Evolutionary conservation across 2,113 vertebrate species (phyloP).

Genomic region (Murina feae): DNA sequence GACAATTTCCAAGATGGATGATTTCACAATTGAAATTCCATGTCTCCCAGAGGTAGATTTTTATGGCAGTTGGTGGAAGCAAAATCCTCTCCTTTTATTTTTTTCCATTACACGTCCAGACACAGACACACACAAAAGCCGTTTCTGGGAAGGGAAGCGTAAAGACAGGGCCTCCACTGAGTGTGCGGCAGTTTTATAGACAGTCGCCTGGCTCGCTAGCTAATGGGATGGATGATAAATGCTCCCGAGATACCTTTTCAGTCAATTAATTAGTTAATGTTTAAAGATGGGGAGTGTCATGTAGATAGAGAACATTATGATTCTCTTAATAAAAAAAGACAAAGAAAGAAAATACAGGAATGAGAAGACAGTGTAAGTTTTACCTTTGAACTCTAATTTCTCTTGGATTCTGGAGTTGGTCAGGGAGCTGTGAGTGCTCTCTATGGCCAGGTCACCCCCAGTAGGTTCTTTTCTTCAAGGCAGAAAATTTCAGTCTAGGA

Average conservation of each 20-base stretch:
- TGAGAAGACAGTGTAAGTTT: background rate
- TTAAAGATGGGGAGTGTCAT: slow-evolving; percentile 70
- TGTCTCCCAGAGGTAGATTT: slow-evolving; percentile 69
- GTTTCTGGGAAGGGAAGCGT: slow-evolving; percentile 29
- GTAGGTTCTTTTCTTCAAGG: background rate
- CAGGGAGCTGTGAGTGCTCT: background rate
- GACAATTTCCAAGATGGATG: slow-evolving; percentile 74
- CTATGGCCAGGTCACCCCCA: background rate
- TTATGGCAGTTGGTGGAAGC: slow-evolving; percentile 54
- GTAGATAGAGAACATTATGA: slow-evolving; percentile 44
- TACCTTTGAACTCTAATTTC: background rate
- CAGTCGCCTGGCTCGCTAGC: slow-evolving; percentile 35
- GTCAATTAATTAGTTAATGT: slow-evolving; percentile 76
- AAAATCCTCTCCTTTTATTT: slow-evolving; percentile 43
- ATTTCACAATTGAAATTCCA: slow-evolving; percentile 72
- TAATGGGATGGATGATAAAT: slow-evolving; percentile 63
- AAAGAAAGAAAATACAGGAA: slow-evolving; percentile 4
- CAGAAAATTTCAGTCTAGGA: background rate
- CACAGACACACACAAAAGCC: background rate
- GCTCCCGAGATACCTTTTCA: slow-evolving; percentile 65
- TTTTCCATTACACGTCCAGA: slow-evolving; percentile 14
- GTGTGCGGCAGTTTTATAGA: slow-evolving; percentile 5
- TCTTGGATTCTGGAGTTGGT: background rate
- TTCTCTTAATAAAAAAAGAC: slow-evolving; percentile 60
- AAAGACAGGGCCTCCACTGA: background rate